A percentile compares a stretch with the other conserved stretches of the same genome.
Conservation (phyloP, 2,888 invertebrate species). For the Calameuta pallipes region DNA sequence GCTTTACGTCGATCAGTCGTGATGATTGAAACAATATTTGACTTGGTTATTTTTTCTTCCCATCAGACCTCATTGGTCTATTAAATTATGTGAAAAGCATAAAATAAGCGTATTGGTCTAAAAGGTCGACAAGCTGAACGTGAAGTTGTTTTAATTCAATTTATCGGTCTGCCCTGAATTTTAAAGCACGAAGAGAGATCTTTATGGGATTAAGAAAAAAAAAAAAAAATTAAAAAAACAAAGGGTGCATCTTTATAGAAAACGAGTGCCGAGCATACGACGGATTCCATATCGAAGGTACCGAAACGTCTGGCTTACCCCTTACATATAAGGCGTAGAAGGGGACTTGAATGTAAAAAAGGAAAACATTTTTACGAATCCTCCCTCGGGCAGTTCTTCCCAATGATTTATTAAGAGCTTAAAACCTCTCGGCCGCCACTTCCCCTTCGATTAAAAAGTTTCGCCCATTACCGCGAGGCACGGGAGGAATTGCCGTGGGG, state of each 20-base stretch:
- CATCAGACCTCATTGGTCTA: not conserved
- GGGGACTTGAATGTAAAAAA: not conserved
- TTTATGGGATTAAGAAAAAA: not conserved
- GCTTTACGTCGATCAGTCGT: not conserved
- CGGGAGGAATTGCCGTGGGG: slow-evolving; percentile 15
- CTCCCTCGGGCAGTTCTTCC: slow-evolving; percentile 32
- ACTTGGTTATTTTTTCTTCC: not conserved
- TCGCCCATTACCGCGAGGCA: slow-evolving; percentile 45
- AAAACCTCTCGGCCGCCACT: slow-evolving; percentile 14
- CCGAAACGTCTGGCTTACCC: not conserved
- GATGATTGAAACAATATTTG: not conserved
- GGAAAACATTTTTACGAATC: not conserved
- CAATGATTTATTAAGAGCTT: slow-evolving; percentile 54
- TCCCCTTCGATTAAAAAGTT: slow-evolving; percentile 47
- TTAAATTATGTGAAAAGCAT: not conserved
- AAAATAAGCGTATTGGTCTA: not conserved
- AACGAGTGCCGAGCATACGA: not conserved
- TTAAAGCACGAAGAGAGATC: not conserved
- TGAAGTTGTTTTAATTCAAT: not conserved
- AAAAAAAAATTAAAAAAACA: slow-evolving; percentile 10
- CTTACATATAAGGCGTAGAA: not conserved
- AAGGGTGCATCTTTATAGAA: slow-evolving; percentile 11
- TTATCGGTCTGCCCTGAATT: not conserved
- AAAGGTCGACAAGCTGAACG: not conserved
- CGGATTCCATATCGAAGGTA: not conserved